Base-by-base conservation (phyloP, 1,140 invertebrate genomes). In the Hestina assimilis region DNA sequence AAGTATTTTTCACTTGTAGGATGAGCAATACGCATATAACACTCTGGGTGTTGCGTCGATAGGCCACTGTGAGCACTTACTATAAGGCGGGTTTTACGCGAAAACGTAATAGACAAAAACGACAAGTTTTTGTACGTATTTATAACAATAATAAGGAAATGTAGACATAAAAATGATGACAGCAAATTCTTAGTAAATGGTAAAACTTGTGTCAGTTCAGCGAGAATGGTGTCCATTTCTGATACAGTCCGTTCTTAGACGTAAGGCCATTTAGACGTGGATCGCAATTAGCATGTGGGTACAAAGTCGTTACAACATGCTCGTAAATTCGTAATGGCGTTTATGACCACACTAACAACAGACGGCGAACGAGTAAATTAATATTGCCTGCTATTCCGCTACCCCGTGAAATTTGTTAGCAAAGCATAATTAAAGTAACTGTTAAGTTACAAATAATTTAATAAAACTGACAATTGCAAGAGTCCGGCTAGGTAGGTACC, bases 321-420 rank as follows among this genome's bases (percentile, higher is more conserved):
- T 54, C 33, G 62, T 69, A 63, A 72, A 21, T 55, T 54, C 33
- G 62, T 69, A 63, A 72, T 70, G 51, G 63, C 61, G 59, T 75
- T 79, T 75, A 75, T 69, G 65, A 52, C 43, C 47, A 57, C 52
- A 57, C 52, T 68, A 73, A 73, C 64, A 65, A 72, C 47, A 26
- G 46, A 35, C 33, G 33, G 63, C 61, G 61, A 61, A 28, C 46
- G 55, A 51, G 55, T 47, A 54, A 59, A 61, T 63, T 66, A 53
- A 64, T 66, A 64, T 65, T 60, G 60, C 63, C 58, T 69, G 66
- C 55, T 53, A 66, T 26, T 63, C 55, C 20, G 46, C 40, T 51
- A 51, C 20, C 20, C 29, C 20, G 12, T 28, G 42, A 50, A 1
- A 21, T 50, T 4, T 38, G n/a, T 38, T 12, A 35, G 31, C 12